Evolutionary conservation across 1,140 invertebrate species (phyloP).

Genomic region (Scaptomyza graminum): DNA sequence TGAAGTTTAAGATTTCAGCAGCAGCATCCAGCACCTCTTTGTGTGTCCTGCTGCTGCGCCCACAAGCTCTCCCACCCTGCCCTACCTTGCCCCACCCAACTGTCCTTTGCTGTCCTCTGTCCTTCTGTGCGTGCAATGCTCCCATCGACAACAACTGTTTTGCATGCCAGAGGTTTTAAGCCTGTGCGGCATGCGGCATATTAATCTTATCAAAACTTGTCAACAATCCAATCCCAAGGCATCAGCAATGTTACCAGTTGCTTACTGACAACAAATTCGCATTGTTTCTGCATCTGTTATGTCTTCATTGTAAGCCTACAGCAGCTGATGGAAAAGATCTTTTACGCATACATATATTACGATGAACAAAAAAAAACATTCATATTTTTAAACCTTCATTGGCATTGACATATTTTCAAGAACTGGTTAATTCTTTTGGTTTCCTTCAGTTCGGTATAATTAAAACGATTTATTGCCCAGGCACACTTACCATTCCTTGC

Average conservation of each 20-base stretch:
- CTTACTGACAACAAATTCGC: constrained; percentile 67
- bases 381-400: not conserved
- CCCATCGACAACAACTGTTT: constrained; percentile 53
- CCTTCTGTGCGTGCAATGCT: constrained; percentile 76
- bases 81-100: not conserved
- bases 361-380: not conserved
- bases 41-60: constrained; percentile 30
- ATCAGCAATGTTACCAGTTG: constrained; percentile 18
- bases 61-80: constrained; percentile 3
- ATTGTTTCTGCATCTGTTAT: constrained; percentile 62
- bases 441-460: not conserved
- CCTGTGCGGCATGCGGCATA: constrained; percentile 68
- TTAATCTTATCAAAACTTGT: constrained; percentile 82
- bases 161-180: constrained; percentile 61
- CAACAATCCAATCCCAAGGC: constrained; percentile 67
- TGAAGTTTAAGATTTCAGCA: constrained; percentile 30
- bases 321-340: not conserved
- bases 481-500: constrained; percentile 29
- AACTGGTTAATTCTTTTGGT: constrained; percentile 20
- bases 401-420: constrained; percentile 34
- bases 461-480: constrained; percentile 26
- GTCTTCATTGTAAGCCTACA: constrained; percentile 44
- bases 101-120: constrained; percentile 11
- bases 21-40: constrained; percentile 31
- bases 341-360: not conserved